Base-by-base conservation (phyloP, 1,140 invertebrate genomes). In the Meteorus sp. region DNA sequence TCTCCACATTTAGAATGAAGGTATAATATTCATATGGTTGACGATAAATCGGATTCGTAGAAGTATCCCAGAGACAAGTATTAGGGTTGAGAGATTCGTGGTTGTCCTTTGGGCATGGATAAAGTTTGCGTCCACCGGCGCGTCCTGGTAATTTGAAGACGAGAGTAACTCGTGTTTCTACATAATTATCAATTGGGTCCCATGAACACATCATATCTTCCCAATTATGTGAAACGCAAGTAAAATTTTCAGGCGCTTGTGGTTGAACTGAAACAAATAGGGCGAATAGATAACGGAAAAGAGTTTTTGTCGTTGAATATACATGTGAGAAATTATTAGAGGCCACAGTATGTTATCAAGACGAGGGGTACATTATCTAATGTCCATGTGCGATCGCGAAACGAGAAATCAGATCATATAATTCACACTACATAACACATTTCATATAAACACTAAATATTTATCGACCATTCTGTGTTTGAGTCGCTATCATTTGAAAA, bases 221-320 rank as follows among this genome's bases (percentile, higher is more conserved):
- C 80, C 86, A 85, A 70, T 90, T 88, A 29, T 81, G 70, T n/a
- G 86, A 86, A 13, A 85, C 70, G 63, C 89, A 91, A 5, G 69
- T 74, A 59, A 90, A 89, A 66, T 88, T 83, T 7, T 70, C 73
- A 1, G 88, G 84, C 56, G 81, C 67, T 50, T 79, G 60, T 11
- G 86, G 86, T 65, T 76, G 74, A 52, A 59, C 76, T 79, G 50
- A 41, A 63, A 64, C 35, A 43, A 31, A 33, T 17, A 39, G 48
- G 47, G 2, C 23, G 27, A 27, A 25, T 17, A 31, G 5, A 31
- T 29, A 15, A 25, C 15, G 27, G 17, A 25, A 25, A 29, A 48
- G 23, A 20, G 8, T 33, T 8, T 20, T 51, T 19, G 19, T 5
- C 11, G 19, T 7, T 27, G 15, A 29, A 31, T 19, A 29, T 7